phyloP scores from a whole-genome alignment of 2,113 vertebrate genomes.

The Rana temporaria region DNA sequence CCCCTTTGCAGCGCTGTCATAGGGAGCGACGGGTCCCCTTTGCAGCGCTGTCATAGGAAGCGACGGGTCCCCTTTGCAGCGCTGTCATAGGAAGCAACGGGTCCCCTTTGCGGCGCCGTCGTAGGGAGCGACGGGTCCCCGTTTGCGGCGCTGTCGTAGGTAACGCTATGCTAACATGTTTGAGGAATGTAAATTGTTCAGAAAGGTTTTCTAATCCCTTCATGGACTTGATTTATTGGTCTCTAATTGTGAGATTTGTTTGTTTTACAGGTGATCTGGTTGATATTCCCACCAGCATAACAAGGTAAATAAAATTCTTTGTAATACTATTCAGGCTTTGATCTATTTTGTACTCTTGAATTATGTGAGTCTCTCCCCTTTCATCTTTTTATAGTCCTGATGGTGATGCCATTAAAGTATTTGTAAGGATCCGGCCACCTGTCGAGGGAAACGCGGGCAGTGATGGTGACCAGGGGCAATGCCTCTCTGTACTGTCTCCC shows the following conservation, averaged over 20 bases:
- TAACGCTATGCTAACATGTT: too few species aligned
- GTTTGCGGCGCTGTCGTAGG: too few species aligned
- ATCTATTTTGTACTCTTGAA: not conserved
- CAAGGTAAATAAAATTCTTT: slow-evolving; percentile 68
- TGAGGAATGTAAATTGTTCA: too few species aligned
- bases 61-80: too few species aligned
- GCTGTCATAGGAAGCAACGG: too few species aligned
- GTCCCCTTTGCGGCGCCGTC: too few species aligned
- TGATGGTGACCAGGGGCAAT: slow-evolving; percentile 83
- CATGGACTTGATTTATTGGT: too few species aligned
- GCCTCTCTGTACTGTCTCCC: slow-evolving; percentile 83
- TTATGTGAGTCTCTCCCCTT: not conserved
- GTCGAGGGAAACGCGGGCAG: slow-evolving; percentile 68
- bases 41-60: too few species aligned
- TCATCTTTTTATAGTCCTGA: slow-evolving; percentile 73
- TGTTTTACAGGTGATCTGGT: slow-evolving; percentile 68
- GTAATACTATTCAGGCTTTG: not conserved
- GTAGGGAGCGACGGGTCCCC: too few species aligned
- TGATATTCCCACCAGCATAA: slow-evolving; percentile 59
- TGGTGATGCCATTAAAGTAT: slow-evolving; percentile 92
- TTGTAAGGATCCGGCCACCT: slow-evolving; percentile 87
- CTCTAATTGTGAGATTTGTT: not conserved
- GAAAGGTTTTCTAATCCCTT: too few species aligned
- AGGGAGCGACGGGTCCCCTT: too few species aligned
- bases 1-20: too few species aligned